Evolutionary conservation across 2,888 invertebrate genomes (phyloP).

Genomic region (Therioaphis trifolii): DNA sequence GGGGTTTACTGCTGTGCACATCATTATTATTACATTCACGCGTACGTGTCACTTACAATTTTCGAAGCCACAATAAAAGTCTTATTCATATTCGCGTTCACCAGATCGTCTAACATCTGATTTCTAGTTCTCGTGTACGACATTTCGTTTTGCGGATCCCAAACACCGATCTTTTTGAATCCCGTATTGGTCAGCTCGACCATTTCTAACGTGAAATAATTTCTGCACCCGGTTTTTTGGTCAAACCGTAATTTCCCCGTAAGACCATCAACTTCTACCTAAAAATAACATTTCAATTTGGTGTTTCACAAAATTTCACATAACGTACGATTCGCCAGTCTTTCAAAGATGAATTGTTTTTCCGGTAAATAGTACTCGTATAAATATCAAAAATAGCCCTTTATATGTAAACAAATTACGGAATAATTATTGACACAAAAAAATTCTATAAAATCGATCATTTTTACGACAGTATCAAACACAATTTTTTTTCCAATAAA

Average conservation of each 20-base stretch:
- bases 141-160: constrained; percentile 76
- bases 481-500: no score
- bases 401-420: no score
- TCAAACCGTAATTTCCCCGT: constrained; percentile 85
- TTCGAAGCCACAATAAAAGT: constrained; percentile 79
- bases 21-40: no score
- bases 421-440: no score
- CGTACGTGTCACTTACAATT: constrained; percentile 72
- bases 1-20: no score
- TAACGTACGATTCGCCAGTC: no score
- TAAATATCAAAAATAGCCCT: no score
- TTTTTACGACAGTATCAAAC: no score
- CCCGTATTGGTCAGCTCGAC: constrained; percentile 72
- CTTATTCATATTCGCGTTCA: constrained; percentile 77
- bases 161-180: constrained; percentile 74
- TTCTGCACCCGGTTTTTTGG: constrained; percentile 78
- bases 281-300: not conserved
- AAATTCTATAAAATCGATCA: no score
- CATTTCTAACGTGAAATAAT: constrained; percentile 77
- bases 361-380: no score
- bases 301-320: no score
- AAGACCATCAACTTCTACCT: constrained; percentile 78
- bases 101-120: constrained; percentile 69
- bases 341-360: no score
- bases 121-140: constrained; percentile 70